Base-by-base conservation (phyloP, 2,888 invertebrate genomes). In the Drosophila buzzatii region DNA sequence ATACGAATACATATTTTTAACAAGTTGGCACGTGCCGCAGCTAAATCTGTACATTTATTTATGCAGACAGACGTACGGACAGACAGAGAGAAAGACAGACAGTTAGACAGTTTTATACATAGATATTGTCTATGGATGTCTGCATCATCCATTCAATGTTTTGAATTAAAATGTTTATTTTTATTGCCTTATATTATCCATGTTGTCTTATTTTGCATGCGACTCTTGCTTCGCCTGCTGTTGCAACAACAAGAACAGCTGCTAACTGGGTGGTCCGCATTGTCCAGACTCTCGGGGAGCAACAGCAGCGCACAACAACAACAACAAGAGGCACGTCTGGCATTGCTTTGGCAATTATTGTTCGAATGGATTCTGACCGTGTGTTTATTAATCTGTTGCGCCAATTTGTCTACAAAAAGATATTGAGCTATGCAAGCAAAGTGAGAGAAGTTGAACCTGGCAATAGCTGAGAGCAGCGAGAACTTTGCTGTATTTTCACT, bases 11-110 rank as follows among this genome's bases (percentile, higher is more conserved):
- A 79, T 77, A 79, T 79, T 79, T 85, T 70, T 55, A 70, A 79
- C 79, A 66, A 62, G 65, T 63, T 77, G 89, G 86, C 83, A 84
- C 83, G 83, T 88, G 83, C 89, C 86, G 53, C 70, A 51, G 66
- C 83, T 82, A 88, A 80, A 85, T 80, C 68, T 55, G 89, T 70
- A 77, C 62, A 56, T 79, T 70, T 70, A 69, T 52, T 63, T 56
- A 70, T 65, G 65, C 61, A 39, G 27, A 57, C 45, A 35, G 41
- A 56, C 51, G 31, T 45, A 8, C 61, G 42, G 53, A 63, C 35
- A 10, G 44, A 71, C 23, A 18, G 18, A 56, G 37, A 20, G 33
- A 55, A 33, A 23, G 55, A 3, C 57, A 42, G 60, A 58, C 41
- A 59, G 37, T 58, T 53, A 65, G 67, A 56, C 74, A 65, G 49